Conservation (phyloP, 2,797 vertebrate genomes). For the Pseudotriccus pelzelni region DNA sequence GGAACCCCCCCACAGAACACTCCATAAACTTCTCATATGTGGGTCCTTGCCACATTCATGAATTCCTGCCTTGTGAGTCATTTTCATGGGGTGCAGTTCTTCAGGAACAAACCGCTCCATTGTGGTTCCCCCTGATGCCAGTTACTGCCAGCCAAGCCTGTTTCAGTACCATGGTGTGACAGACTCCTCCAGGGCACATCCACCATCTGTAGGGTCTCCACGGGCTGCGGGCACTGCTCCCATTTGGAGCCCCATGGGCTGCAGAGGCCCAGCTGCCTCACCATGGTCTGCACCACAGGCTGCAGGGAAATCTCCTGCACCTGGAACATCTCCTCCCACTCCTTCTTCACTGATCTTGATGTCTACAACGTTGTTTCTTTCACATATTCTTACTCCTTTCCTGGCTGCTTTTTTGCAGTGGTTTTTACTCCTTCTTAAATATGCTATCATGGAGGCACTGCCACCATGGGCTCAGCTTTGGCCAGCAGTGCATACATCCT, state of each 20-base stretch:
- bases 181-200: not conserved
- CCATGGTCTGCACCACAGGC: not conserved
- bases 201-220: accelerated
- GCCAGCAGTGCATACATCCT: accelerated
- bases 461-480: not conserved
- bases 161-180: not conserved
- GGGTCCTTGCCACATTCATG: not conserved
- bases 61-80: not conserved
- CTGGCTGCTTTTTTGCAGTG: not conserved
- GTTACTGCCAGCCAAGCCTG: not conserved
- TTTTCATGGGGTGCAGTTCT: not conserved
- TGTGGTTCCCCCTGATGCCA: not conserved
- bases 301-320: not conserved
- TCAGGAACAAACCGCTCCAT: not conserved
- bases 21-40: too few relatives aligned
- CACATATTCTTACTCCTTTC: not conserved
- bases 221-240: not conserved
- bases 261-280: not conserved
- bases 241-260: accelerated
- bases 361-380: not conserved
- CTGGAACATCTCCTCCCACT: not conserved
- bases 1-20: too few relatives aligned
- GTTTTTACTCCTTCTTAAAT: not conserved
- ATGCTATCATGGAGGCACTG: not conserved
- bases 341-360: not conserved